These are phyloP conservation scores for Octonoba sinensis DNA, from an alignment of 2,888 invertebrate species.

Conservation along the genomic window DNA sequence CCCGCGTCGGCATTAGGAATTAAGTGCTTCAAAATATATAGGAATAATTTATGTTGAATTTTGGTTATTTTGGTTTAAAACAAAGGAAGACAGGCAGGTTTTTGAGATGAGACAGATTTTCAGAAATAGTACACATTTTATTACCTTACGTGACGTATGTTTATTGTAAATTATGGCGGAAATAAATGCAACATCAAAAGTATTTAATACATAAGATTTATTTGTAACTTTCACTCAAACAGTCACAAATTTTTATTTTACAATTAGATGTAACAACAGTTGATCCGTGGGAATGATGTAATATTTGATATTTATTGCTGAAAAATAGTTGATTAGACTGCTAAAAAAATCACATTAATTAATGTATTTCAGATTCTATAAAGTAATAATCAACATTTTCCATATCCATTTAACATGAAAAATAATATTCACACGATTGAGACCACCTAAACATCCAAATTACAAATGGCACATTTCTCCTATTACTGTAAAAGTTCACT, in stretches of 20 bases:
- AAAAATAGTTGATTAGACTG: slow-evolving; percentile 57
- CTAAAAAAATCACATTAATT: slow-evolving; percentile 51
- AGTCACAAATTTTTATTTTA: slow-evolving; percentile 43
- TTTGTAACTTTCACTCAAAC: slow-evolving; percentile 60
- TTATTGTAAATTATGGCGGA: no score
- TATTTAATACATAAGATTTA: slow-evolving; percentile 62
- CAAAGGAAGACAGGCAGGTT: no score
- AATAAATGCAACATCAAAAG: slow-evolving; percentile 1
- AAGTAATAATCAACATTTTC: slow-evolving; percentile 8
- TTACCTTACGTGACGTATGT: no score
- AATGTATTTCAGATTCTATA: slow-evolving; percentile 46
- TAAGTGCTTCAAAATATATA: no score
- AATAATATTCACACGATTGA: slow-evolving; percentile 29
- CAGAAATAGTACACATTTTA: no score
- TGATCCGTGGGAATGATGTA: slow-evolving; percentile 62
- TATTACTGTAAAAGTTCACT: slow-evolving; percentile 14
- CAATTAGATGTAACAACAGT: slow-evolving; percentile 50
- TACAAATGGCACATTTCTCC: slow-evolving; percentile 47
- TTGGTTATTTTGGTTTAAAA: no score
- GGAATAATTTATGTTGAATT: no score
- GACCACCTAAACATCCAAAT: slow-evolving; percentile 44
- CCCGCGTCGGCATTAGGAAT: no score
- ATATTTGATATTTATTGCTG: slow-evolving; percentile 58
- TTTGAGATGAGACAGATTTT: no score
- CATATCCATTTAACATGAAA: slow-evolving; percentile 26